Evolutionary conservation across 2,888 invertebrate genomes (phyloP), one percentile per base, ranked within the genome.

Genomic region (Scaptomyza cyrtandrae): DNA sequence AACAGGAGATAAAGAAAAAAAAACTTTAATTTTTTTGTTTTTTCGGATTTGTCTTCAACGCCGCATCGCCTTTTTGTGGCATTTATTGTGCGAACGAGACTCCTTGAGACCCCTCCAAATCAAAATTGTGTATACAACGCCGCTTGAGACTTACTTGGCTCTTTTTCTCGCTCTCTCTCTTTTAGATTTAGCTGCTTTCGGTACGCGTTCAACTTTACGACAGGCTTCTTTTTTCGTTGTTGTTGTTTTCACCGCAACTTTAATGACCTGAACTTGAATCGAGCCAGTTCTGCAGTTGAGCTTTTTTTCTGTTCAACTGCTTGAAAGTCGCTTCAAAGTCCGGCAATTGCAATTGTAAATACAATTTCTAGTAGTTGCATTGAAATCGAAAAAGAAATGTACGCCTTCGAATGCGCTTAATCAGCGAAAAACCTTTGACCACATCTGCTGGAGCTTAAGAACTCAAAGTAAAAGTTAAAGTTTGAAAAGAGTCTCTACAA

Each of bases 81-180:
- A 86, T 88, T 85, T 85, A 77, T 81, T 87, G 71, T 70, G 60
- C 53, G 64, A 75, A 64, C 66, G 62, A 75, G n/a, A 64, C 66
- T 75, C 14, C 50, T 63, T 53, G 70, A 68, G 63, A 61, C 55
- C 64, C n/a, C 55, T 24, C 41, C 56, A 75, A 33, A n/a, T 6
- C 10, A 41, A 41, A 41, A 13, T 6, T 33, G 16, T 65, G 27
- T 58, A 58, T 59, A 45, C 64, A 64, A 43, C 39, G 33, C 66
- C 53, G 68, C 66, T 69, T 58, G 62, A 57, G 73, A 71, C 73
- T 43, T 56, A 6, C n/a, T n/a, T 1, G 24, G 24, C 24, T 37
- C 2, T 5, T 41, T 7, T 41, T 1, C 14, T 39, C 39, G 9
- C 39, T 7, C 6, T 1, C 46, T 52, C 31, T 46, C 35, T 48